Evolutionary conservation across 2,113 vertebrate genomes (phyloP).

Genomic region (Heliornis fulica): DNA sequence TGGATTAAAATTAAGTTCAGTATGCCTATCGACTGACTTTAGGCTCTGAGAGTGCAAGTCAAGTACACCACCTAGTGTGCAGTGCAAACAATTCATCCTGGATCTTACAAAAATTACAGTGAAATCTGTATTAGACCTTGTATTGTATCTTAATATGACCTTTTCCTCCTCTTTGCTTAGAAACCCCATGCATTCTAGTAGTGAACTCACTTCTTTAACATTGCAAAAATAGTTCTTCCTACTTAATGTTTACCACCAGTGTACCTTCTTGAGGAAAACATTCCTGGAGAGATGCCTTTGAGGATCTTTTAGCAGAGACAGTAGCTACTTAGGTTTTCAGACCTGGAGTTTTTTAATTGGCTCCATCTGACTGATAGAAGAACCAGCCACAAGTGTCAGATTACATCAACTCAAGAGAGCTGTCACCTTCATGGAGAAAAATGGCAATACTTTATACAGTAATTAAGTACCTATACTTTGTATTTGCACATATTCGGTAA

Average conservation of each 20-base stretch:
- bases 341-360: not conserved
- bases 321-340: not conserved
- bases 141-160: not conserved
- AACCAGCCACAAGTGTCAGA: not conserved
- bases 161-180: not conserved
- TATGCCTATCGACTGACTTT: not conserved
- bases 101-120: not conserved
- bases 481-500: not conserved
- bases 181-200: not conserved
- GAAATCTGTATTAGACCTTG: not conserved
- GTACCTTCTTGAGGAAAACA: not conserved
- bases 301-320: not conserved
- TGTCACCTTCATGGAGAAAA: not conserved
- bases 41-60: slow-evolving; percentile 18
- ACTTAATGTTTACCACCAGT: not conserved
- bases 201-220: not conserved
- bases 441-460: not conserved
- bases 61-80: slow-evolving; percentile 67
- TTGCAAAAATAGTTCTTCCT: not conserved
- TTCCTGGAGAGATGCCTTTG: not conserved
- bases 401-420: not conserved
- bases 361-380: not conserved
- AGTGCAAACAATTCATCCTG: slow-evolving; percentile 13
- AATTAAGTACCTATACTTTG: not conserved
- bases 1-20: not conserved